A percentile compares a stretch with the other conserved stretches of the same genome.
Conservation (phyloP, 2,797 vertebrate species). For the Pogonophryne albipinna region DNA sequence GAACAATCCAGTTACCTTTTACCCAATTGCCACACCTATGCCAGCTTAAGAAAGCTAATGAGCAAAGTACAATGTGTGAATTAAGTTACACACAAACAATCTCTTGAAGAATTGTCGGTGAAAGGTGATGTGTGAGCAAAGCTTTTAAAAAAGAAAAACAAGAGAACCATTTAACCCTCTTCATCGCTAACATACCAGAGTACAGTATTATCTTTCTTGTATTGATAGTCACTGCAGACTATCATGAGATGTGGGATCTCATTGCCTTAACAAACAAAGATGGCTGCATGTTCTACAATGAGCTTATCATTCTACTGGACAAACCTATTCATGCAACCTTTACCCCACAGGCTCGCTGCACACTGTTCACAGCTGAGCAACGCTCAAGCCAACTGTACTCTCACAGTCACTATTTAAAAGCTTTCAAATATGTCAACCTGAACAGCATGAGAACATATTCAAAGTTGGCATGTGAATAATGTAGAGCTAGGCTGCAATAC, state of each 20-base stretch:
- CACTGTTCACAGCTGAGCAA: neutral
- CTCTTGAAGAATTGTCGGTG: constrained; percentile 56
- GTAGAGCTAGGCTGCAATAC: too few species aligned
- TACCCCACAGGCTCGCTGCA: neutral
- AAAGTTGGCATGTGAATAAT: neutral
- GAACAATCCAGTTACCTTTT: constrained; percentile 28
- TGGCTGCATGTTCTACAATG: neutral
- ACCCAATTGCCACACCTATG: constrained; percentile 16
- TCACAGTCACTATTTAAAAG: neutral
- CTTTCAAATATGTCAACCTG: neutral
- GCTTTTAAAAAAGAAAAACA: neutral
- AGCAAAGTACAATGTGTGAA: constrained; percentile 2
- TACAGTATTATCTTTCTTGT: neutral
- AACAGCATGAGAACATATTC: neutral
- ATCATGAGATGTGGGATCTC: neutral
- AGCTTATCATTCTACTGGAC: constrained; percentile 52
- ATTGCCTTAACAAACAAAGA: constrained; percentile 14
- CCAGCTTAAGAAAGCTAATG: constrained; percentile 39
- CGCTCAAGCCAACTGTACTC: neutral
- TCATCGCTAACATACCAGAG: constrained; percentile 11
- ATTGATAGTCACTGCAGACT: neutral
- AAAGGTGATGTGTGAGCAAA: constrained; percentile 64
- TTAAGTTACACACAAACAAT: constrained; percentile 6
- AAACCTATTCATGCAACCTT: constrained; percentile 40
- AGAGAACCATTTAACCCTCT: neutral